Evolutionary conservation across 2,113 vertebrate species (phyloP), one percentile per base, ranked within the genome.

Genomic region (Stomatorhinus ivindoensis): DNA sequence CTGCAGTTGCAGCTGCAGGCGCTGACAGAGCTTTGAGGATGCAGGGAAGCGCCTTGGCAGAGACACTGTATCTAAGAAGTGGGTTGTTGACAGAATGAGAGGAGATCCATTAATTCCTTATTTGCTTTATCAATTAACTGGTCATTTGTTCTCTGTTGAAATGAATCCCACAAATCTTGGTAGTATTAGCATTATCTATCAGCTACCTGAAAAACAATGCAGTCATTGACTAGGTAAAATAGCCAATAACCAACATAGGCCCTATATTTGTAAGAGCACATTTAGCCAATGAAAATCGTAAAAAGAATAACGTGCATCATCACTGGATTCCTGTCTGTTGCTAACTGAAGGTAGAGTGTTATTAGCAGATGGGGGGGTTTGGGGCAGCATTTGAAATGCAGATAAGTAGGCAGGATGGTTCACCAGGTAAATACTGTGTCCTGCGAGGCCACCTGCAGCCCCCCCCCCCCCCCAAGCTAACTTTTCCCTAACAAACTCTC

Each of bases 321-420:
- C 27, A 51, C 24, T 87, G 50, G 85, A 87, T 31, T 55, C 15
- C 1, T 4, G 27, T 51, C 50, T 51, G 86, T 50, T 55, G 47
- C 50, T 87, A 42, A 61, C 35, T n/a, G 55, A 24, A 42, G 53
- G 51, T 35, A 46, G 31, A 10, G 39, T 92, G 91, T 94, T 91
- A 90, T 91, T 91, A 94, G 94, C 93, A 94, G 94, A 93, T 95
- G 92, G 95, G 93, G 35, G 35, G 31, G 53, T n/a, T n/a, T n/a
- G n/a, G 86, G 51, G 86, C 19, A 58, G 31, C 11, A 39, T 55
- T 87, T 27, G 58, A 21, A 46, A 46, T 61, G 11, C 35, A 92
- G 91, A 89, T 46, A 89, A 65, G 87, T 42, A 80, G 83, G 87
- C 80, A 89, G 91, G 90, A 92, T 88, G 89, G 86, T 92, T 92